These are phyloP conservation scores for Ametastegia equiseti DNA, from an alignment of 2,888 invertebrate species.

Conservation along the genomic window DNA sequence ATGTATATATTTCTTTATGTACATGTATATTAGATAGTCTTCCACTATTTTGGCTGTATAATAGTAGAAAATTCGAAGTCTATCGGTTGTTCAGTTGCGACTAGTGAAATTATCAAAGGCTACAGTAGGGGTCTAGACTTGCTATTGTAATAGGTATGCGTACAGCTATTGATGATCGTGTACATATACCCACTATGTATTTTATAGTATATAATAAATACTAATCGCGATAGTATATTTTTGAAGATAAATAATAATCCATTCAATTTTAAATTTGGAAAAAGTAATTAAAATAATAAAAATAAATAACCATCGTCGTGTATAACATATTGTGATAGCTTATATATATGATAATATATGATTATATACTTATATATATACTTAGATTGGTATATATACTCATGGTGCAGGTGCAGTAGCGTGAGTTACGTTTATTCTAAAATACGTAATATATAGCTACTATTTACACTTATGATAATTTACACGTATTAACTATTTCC, in stretches of 20 bases:
- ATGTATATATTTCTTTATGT: too few relatives aligned
- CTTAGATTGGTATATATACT: neutral
- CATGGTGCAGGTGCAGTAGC: neutral
- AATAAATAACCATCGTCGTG: neutral
- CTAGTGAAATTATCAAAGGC: too few relatives aligned
- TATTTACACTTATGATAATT: too few relatives aligned
- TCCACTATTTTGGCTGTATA: too few relatives aligned
- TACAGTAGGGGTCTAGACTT: too few relatives aligned
- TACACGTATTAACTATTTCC: constrained; percentile 63
- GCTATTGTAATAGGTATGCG: too few relatives aligned
- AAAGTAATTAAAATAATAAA: neutral
- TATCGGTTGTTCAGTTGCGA: too few relatives aligned
- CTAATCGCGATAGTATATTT: too few relatives aligned
- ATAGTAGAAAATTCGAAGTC: too few relatives aligned
- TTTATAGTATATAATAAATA: too few relatives aligned
- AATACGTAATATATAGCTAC: constrained; percentile 64
- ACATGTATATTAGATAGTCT: neutral
- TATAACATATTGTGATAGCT: constrained; percentile 11
- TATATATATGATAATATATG: constrained; percentile 22
- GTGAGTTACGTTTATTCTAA: constrained; percentile 3
- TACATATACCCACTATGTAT: too few relatives aligned
- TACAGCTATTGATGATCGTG: too few relatives aligned
- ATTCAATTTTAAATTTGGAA: neutral
- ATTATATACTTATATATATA: constrained; percentile 54
- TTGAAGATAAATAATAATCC: neutral